These are phyloP conservation scores for Ectobius pallidus DNA, from an alignment of 2,888 invertebrate genomes.

Conservation along the genomic window DNA sequence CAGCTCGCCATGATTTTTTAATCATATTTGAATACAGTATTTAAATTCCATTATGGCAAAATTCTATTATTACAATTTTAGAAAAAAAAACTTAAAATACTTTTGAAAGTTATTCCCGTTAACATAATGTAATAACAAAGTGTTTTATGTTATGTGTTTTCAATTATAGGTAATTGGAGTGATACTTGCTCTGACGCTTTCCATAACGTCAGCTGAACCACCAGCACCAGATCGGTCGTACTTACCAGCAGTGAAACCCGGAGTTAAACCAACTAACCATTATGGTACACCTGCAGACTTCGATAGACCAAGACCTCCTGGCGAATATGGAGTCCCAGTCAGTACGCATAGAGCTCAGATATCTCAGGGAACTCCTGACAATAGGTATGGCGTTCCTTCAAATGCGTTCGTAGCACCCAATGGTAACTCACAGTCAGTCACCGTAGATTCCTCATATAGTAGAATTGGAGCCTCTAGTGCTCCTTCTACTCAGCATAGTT, in stretches of 20 bases:
- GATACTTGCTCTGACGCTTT: constrained; percentile 26
- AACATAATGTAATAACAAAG: not conserved
- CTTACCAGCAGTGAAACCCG: constrained; percentile 16
- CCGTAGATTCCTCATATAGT: constrained; percentile 23
- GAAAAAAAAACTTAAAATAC: no score
- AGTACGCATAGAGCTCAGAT: no score
- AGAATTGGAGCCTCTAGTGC: constrained; percentile 36
- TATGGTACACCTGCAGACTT: constrained; percentile 48
- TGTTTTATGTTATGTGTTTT: constrained; percentile 1
- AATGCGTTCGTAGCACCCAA: constrained; percentile 48
- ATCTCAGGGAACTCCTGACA: no score
- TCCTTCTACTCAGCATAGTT: constrained; percentile 54
- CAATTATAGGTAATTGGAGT: constrained; percentile 24
- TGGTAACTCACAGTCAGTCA: constrained; percentile 44
- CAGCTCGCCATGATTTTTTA: no score
- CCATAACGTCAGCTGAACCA: constrained; percentile 37
- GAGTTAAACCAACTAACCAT: constrained; percentile 45
- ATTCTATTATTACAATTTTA: no score
- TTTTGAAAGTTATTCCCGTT: no score
- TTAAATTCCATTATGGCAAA: no score
- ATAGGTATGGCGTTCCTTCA: not conserved
- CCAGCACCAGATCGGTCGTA: constrained; percentile 22
- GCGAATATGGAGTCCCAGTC: not conserved
- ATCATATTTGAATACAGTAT: no score
- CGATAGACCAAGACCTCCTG: not conserved